Evolutionary conservation across 2,888 invertebrate species (phyloP).

Genomic region (Siphlonurus alternatus): DNA sequence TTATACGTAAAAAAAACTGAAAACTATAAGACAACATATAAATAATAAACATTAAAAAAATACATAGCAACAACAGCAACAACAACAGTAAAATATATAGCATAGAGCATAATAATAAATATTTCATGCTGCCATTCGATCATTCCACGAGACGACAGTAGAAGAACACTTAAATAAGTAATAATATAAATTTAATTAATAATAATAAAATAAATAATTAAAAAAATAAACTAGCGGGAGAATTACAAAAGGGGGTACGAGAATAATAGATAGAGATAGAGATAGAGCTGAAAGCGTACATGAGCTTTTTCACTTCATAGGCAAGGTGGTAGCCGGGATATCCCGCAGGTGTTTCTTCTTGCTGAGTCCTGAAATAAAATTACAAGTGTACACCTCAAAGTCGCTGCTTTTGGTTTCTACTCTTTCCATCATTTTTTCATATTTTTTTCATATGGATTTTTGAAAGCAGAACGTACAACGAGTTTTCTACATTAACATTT

Average conservation of each 20-base stretch:
- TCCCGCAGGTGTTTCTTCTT: slow-evolving; percentile 60
- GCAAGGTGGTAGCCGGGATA: slow-evolving; percentile 98
- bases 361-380: slow-evolving; percentile 62
- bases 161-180: slow-evolving; percentile 1
- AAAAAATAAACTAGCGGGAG: slow-evolving; percentile 6
- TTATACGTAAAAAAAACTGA: not conserved
- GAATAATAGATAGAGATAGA: slow-evolving; percentile 7
- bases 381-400: not conserved
- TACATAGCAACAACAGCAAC: not conserved
- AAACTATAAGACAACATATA: no score
- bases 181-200: slow-evolving; percentile 4
- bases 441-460: no score
- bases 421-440: no score
- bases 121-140: slow-evolving; percentile 3
- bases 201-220: not conserved
- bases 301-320: slow-evolving; percentile 99
- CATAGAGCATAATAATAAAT: not conserved
- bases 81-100: not conserved
- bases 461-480: no score
- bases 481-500: no score
- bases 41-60: not conserved
- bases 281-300: slow-evolving; percentile 55
- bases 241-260: slow-evolving; percentile 6
- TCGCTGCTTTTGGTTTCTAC: no score
- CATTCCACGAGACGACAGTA: slow-evolving; percentile 4